phyloP scores from a whole-genome alignment of 2,113 vertebrate species.

The Suncus etruscus region DNA sequence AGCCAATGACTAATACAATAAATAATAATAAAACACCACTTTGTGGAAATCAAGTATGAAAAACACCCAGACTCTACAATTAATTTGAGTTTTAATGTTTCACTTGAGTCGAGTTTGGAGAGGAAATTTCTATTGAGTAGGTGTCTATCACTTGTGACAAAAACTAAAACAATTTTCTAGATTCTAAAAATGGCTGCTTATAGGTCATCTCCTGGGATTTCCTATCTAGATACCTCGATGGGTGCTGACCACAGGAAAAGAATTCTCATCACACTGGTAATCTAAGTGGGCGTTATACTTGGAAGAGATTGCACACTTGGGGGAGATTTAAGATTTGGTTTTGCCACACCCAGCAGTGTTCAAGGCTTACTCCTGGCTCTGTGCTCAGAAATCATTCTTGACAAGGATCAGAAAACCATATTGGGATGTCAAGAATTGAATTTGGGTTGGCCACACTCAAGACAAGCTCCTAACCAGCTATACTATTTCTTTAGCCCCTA shows the following conservation, averaged over 20 bases:
- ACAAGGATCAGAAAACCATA: too few relatives aligned
- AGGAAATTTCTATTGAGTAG: not conserved
- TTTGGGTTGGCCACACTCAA: too few relatives aligned
- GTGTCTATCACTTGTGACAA: not conserved
- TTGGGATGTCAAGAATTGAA: too few relatives aligned
- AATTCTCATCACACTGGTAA: not conserved
- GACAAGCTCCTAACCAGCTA: too few relatives aligned
- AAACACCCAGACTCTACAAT: constrained; percentile 16
- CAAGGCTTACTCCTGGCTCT: too few relatives aligned
- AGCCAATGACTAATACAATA: constrained; percentile 22
- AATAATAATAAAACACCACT: constrained; percentile 30
- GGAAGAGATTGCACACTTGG: not conserved
- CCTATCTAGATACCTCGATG: not conserved
- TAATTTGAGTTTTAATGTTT: constrained; percentile 13
- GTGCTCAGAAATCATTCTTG: too few relatives aligned
- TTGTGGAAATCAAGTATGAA: constrained; percentile 59
- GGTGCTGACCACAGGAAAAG: not conserved
- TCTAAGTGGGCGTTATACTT: not conserved
- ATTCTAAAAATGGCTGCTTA: not conserved
- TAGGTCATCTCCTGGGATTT: rapidly evolving
- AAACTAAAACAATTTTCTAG: not conserved
- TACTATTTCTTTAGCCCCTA: too few relatives aligned
- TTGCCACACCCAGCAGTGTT: too few relatives aligned
- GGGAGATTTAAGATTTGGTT: not conserved
- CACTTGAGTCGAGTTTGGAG: not conserved